Conservation (phyloP, 2,797 vertebrate species). For the Pseudomugil gertrudae region DNA sequence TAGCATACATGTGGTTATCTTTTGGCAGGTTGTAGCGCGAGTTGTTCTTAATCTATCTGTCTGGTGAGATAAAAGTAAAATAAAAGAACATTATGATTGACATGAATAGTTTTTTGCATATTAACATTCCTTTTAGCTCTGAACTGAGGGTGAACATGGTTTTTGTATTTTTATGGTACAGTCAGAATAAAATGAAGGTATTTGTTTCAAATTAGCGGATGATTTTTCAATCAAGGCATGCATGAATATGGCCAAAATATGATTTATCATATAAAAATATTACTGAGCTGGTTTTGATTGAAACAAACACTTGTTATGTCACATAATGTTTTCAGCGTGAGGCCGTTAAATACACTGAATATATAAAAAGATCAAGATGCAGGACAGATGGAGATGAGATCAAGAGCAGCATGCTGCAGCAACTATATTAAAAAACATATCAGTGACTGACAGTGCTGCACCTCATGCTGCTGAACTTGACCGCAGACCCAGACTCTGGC, state of each 20-base stretch:
- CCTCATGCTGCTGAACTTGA: slow-evolving; percentile 58
- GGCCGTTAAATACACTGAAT: background rate
- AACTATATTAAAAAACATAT: background rate
- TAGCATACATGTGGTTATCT: background rate
- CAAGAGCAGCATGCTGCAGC: background rate
- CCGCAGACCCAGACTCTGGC: slow-evolving; percentile 52
- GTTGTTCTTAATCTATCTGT: no score
- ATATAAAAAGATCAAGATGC: background rate
- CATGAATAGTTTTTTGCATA: no score
- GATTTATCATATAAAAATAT: no score
- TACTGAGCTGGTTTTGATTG: no score
- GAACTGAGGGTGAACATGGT: background rate
- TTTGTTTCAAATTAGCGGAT: no score
- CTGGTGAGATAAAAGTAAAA: no score
- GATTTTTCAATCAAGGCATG: no score
- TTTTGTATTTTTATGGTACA: background rate
- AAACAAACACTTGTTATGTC: no score
- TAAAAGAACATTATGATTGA: no score
- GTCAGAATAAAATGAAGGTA: background rate
- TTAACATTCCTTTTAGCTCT: no score
- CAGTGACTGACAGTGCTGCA: slow-evolving; percentile 36
- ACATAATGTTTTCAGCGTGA: background rate
- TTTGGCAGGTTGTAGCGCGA: no score
- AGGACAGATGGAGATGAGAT: background rate
- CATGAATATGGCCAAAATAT: no score